A percentile compares a stretch with the other conserved stretches of the same genome.
Conservation (phyloP, 2,888 invertebrate species). For the Drosophila yooni region DNA sequence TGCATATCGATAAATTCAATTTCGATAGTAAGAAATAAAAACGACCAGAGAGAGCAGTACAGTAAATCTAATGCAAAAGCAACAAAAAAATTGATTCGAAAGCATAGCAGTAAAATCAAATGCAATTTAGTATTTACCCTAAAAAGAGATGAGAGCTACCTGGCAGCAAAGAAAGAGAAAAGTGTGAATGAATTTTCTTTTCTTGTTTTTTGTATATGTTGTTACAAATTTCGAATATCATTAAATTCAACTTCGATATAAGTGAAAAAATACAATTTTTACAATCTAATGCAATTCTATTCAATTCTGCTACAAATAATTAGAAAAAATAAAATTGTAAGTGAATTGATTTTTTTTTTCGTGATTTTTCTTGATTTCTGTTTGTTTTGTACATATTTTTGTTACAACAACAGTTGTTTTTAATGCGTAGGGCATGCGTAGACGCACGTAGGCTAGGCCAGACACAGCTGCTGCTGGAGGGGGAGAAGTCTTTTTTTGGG, state of each 20-base stretch:
- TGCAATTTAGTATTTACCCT: not conserved
- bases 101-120: not conserved
- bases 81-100: not conserved
- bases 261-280: not conserved
- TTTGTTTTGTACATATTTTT: not conserved
- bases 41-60: not conserved
- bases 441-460: constrained; percentile 68
- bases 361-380: not conserved
- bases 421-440: constrained; percentile 46
- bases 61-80: not conserved
- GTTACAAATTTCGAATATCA: not conserved
- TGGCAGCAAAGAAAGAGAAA: not conserved
- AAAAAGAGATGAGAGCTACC: not conserved
- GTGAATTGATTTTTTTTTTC: not conserved
- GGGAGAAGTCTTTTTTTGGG: constrained; percentile 34
- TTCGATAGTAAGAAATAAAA: not conserved
- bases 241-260: not conserved
- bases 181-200: not conserved
- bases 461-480: constrained; percentile 8
- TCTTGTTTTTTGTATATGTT: not conserved
- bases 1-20: not conserved
- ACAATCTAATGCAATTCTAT: not conserved
- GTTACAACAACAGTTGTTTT: constrained; percentile 14
- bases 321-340: not conserved
- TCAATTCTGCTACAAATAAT: not conserved